phyloP scores from a whole-genome alignment of 2,797 vertebrate species.

The Botia almorhae region DNA sequence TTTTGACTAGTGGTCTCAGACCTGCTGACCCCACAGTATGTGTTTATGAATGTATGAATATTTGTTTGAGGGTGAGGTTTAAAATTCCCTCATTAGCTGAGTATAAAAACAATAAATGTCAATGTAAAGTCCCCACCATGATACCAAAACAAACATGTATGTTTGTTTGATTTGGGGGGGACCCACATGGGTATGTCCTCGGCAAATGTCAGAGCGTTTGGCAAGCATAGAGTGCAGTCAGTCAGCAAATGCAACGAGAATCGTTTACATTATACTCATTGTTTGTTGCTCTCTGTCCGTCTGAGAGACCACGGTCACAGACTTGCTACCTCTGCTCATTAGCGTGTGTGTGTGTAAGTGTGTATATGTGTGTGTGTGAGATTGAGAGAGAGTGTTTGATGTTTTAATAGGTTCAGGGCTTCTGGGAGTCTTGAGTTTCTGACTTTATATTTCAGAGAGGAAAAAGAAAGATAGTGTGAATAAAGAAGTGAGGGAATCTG shows the following conservation, averaged over 20 bases:
- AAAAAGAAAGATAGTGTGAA: background rate
- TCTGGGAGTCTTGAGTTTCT: constrained; percentile 21
- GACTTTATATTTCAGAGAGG: background rate
- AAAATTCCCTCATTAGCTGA: background rate
- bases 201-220: background rate
- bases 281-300: constrained; percentile 23
- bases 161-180: background rate
- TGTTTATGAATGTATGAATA: no score
- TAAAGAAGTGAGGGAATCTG: constrained; percentile 13
- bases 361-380: constrained; percentile 7
- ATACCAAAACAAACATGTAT: constrained; percentile 1
- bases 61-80: background rate
- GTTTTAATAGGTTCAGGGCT: background rate
- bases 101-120: background rate
- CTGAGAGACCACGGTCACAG: constrained; percentile 1
- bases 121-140: background rate
- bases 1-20: no score
- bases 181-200: background rate
- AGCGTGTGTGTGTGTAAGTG: background rate
- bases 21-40: no score
- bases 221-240: constrained; percentile 12
- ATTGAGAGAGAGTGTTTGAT: constrained; percentile 23
- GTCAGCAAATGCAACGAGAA: constrained; percentile 19
- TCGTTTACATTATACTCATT: constrained; percentile 26
- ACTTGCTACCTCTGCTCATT: constrained; percentile 8